Base-by-base conservation (phyloP, 2,888 invertebrate genomes). In the Tiliacea citrago region DNA sequence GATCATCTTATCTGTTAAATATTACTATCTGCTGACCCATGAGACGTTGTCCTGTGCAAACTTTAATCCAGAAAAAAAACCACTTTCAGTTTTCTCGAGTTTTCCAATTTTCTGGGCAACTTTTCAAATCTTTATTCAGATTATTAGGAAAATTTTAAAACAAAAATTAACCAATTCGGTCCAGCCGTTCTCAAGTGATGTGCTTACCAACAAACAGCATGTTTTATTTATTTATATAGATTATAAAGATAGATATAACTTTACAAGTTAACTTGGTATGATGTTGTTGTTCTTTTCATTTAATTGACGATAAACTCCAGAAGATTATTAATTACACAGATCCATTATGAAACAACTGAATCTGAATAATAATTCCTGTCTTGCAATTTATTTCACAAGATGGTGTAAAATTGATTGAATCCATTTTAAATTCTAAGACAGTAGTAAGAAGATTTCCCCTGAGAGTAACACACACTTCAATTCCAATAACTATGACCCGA, bases 361-460 rank as follows among this genome's bases (percentile, higher is more conserved):
- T 51, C 3, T 13, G 7, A 73, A 53, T 53, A 53, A 53, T 45
- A 16, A 24, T 35, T 74, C 35, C 9, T 2, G 16, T 18, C 35
- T 47, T 24, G 24, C 9, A 58, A 45, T 58, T 21, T 12, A 55
- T 49, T 49, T 49, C 13, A 53, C 5, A 29, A 29, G 55, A 47
- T 70, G 62, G 47, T 60, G 45, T 77, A 73, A 81, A 87, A 85
- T 87, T 84, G 83, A 86, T 85, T 83, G 75, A 77, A 86, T 86
- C 85, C 84, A 82, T 87, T 88, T 86, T 75, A 79, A 87, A 87
- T 89, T 87, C 83, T 47, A 82, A 86, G 81, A 84, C 73, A 84
- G 86, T 84, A 81, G 83, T 82, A 77, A 88, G 87, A 77, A 88
- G 87, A 92, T 92, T 92, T 92, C 91, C 91, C 91, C 24, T 9